Percentiles rank a stretch among this genome's conserved stretches.
These are phyloP conservation scores for Luperina nickerlii DNA, from an alignment of 2,888 invertebrate genomes.

Conservation along the genomic window DNA sequence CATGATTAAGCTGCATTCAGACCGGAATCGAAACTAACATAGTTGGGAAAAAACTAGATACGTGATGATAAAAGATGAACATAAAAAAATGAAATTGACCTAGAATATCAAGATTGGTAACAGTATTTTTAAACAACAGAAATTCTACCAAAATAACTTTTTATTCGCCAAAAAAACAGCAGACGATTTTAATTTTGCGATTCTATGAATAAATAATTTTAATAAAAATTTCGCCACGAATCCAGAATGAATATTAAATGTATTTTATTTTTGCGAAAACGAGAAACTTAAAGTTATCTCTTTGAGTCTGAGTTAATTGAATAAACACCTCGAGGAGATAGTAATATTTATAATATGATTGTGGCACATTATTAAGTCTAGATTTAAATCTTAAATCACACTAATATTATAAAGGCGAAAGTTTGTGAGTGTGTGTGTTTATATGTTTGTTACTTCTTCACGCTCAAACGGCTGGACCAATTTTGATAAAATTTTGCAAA, in stretches of 20 bases:
- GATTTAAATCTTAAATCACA: neutral
- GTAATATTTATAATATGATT: constrained; percentile 31
- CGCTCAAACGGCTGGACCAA: too few relatives aligned
- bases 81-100: too few relatives aligned
- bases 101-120: neutral
- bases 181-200: constrained; percentile 6
- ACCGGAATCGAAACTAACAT: too few relatives aligned
- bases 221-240: constrained; percentile 6
- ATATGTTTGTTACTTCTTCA: too few relatives aligned
- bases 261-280: constrained; percentile 18
- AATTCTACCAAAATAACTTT: neutral
- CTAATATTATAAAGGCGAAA: too few relatives aligned
- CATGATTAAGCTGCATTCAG: too few relatives aligned
- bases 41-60: neutral
- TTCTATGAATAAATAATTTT: constrained; percentile 37
- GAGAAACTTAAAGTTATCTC: constrained; percentile 23
- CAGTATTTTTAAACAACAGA: neutral
- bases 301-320: constrained; percentile 32
- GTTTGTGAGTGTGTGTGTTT: too few relatives aligned
- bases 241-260: constrained; percentile 21
- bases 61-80: too few relatives aligned
- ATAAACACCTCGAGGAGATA: constrained; percentile 34
- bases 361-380: constrained; percentile 16
- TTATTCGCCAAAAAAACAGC: neutral
- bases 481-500: too few relatives aligned